phyloP scores from a whole-genome alignment of 2,797 vertebrate genomes.

The Tolypeutes matacus region DNA sequence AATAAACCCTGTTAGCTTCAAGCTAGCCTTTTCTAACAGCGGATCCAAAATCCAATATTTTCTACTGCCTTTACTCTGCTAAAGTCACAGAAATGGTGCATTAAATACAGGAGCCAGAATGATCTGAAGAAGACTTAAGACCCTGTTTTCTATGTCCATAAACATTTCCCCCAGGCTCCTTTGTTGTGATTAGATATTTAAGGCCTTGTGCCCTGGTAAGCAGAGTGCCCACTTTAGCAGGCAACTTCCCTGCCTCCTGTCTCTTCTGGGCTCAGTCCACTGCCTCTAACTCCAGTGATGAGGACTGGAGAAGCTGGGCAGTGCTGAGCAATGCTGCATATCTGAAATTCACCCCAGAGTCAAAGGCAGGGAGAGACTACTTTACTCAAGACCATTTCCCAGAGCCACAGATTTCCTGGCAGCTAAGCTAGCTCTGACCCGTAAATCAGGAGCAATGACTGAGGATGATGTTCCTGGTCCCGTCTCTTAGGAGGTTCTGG shows the following conservation, averaged over 20 bases:
- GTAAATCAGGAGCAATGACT: not conserved
- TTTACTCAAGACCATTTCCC: not conserved
- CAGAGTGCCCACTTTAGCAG: not conserved
- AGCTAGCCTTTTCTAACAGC: not conserved
- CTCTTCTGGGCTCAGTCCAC: conserved; percentile 6
- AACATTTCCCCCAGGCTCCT: not conserved
- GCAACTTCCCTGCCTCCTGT: not conserved
- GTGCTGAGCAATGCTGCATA: not conserved
- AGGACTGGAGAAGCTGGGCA: not conserved
- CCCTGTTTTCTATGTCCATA: not conserved
- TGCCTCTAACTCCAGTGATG: not conserved
- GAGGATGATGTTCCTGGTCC: not conserved
- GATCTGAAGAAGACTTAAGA: conserved; percentile 15
- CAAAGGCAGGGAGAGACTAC: conserved; percentile 24
- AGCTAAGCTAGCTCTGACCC: not conserved
- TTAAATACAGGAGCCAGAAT: not conserved
- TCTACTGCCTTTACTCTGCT: not conserved
- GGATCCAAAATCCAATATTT: not conserved
- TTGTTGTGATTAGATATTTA: not conserved
- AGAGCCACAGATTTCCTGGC: not conserved
- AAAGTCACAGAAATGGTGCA: not conserved
- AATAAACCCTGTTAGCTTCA: not conserved
- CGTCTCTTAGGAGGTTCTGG: not conserved
- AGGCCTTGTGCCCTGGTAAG: not conserved
- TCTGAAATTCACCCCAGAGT: conserved; percentile 67